Base-by-base conservation (phyloP, 2,113 vertebrate species). In the Perognathus longimembris region DNA sequence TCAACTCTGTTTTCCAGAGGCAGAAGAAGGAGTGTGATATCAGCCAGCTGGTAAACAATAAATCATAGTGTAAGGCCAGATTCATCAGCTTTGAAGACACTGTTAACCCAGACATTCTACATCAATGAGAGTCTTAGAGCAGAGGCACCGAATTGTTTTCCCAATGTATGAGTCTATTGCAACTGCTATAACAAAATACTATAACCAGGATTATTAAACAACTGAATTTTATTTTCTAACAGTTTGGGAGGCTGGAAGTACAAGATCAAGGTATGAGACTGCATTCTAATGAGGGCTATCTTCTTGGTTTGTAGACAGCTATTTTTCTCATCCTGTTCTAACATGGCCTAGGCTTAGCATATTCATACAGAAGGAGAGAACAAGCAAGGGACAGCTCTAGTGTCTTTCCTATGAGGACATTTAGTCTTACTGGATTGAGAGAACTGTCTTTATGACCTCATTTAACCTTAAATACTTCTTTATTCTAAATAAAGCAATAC, bases 401-500 rank as follows among this genome's bases (percentile, higher is more conserved):
- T 45, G 45, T 45, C 11, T 57, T 83, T 75, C 84, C 42, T 74
- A 63, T 40, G 54, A 83, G 42, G 26, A 38, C 34, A 57, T 32
- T 45, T 40, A 64, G 50, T 79, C 63, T 45, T 69, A 7, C 7
- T 30, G 30, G 34, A 30, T 57, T n/a, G n/a, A 70, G 40, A 54
- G 18, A 10, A 5, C 28, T 18, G 66, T 21, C 26, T n/a, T 70
- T 70, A 45, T 10, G 71, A 71, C 34, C 7, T 78, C 36, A 20
- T 83, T 63, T 70, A 92, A 75, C 36, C 28, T 75, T 64, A 76
- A 42, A 77, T 26, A 64, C 38, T 90, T 74, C 78, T 32, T 30
- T 42, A 42, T 21, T 83, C 45, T 80, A 91, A 74, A 78, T 36
- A 93, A 8, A 89, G 70, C 54, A 34, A 85, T 20, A 42, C 70